A percentile compares a stretch with the other conserved stretches of the same genome.
These are phyloP conservation scores for Microtus pennsylvanicus DNA, from an alignment of 2,113 vertebrate genomes.

Conservation along the genomic window DNA sequence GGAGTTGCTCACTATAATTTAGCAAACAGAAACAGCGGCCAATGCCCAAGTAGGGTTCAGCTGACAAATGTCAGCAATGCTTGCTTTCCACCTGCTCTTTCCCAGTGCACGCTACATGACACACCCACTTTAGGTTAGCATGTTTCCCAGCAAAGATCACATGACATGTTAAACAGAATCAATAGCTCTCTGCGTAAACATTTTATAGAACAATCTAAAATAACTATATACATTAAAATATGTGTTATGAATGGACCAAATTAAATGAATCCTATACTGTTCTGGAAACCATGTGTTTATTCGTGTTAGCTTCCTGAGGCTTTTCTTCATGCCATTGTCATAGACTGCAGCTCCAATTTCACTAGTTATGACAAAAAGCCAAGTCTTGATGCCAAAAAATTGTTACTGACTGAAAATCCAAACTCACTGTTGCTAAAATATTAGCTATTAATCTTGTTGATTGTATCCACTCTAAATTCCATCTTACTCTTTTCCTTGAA, in stretches of 20 bases:
- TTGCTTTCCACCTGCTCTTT: no score
- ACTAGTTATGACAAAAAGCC: neutral
- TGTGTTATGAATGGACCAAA: neutral
- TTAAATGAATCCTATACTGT: neutral
- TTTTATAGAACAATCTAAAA: neutral
- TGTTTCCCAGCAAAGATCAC: neutral
- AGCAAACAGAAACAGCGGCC: neutral
- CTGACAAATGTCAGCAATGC: neutral
- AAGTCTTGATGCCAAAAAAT: neutral
- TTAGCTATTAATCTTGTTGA: neutral
- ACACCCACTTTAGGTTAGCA: neutral
- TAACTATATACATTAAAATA: neutral
- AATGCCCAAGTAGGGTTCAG: neutral
- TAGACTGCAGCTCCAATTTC: neutral
- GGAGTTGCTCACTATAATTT: neutral
- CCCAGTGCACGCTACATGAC: neutral
- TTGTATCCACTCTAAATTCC: neutral
- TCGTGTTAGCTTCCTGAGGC: neutral
- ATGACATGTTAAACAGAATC: conserved; percentile 5
- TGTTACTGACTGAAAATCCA: neutral
- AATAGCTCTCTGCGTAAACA: neutral
- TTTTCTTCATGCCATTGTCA: neutral
- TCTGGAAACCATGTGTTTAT: neutral
- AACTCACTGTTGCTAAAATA: conserved; percentile 42
- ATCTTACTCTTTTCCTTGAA: neutral